Evolutionary conservation across 2,888 invertebrate genomes (phyloP), one percentile per base, ranked within the genome.

Genomic region (Rotaria socialis): DNA sequence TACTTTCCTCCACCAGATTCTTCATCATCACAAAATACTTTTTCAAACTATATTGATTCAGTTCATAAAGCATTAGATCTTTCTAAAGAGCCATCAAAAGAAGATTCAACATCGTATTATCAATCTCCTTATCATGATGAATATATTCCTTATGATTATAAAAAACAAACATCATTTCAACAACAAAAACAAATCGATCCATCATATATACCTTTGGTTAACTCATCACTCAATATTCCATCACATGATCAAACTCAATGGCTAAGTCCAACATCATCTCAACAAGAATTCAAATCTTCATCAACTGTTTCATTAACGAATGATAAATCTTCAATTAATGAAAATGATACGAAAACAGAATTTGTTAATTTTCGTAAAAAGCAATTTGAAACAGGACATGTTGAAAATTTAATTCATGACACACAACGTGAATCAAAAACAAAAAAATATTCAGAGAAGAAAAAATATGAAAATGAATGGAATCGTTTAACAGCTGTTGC

Each of bases 31-130:
- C 80, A 80, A 47, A 80, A 80, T 47, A n/a, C n/a, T 14, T 86
- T 86, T 84, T 85, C 80, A 41, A 86, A 86, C 47, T 86, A 86
- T 35, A 86, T 86, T 41, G 86, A 86, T n/a, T 74, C 80, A 16
- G 86, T 86, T 8, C 86, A 86, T 55, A 74, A 60, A 56, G 86
- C 86, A 35, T 60, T 86, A 24, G 85, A 80, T 47, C 19, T 24
- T 19, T 67, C 67, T 4, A 67, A 67, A 67, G 35, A 67, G 35
- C 0, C 35, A 35, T 5, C 67, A 6, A 67, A 67, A 67, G 67
- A 67, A 14, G 19, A 35, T 67, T 67, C 80, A n/a, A n/a, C 47
- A 80, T 47, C 43, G 0, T 47, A 80, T 47, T 43, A 80, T 80
- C n/a, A 80, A 47, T 80, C 80, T 7, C 80, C 80, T 41, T 80